Conservation (phyloP, 2,113 vertebrate genomes). For the Trogon melanurus region DNA sequence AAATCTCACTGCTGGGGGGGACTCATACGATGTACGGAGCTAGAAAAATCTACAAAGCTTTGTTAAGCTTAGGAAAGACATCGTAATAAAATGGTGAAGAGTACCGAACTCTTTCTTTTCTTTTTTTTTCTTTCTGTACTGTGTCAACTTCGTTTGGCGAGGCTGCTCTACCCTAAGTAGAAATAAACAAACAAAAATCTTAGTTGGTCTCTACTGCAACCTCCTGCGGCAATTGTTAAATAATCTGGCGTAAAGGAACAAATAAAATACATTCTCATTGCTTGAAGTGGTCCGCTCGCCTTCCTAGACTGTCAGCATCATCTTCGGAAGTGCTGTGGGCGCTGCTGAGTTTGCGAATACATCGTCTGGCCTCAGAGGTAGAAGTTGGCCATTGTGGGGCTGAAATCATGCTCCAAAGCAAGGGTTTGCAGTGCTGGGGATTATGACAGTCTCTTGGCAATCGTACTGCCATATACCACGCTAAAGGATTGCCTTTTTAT, state of each 20-base stretch:
- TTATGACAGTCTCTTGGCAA: not conserved
- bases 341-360: not conserved
- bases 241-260: not conserved
- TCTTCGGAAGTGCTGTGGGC: not conserved
- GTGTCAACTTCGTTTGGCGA: not conserved
- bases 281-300: not conserved
- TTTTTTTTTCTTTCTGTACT: too few species aligned
- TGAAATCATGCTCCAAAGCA: not conserved
- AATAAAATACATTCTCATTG: not conserved
- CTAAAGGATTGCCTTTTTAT: not conserved
- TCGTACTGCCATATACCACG: not conserved
- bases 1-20: not conserved
- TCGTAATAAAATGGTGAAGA: not conserved
- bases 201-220: not conserved
- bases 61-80: not conserved
- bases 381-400: not conserved
- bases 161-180: not conserved
- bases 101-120: not conserved
- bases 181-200: not conserved
- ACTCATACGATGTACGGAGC: not conserved
- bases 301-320: not conserved
- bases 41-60: not conserved
- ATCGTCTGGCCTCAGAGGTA: not conserved
- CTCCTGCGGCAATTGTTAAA: not conserved
- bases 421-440: not conserved